Evolutionary conservation across 2,797 vertebrate genomes (phyloP).

Genomic region (Rhabdophis nuchalis): DNA sequence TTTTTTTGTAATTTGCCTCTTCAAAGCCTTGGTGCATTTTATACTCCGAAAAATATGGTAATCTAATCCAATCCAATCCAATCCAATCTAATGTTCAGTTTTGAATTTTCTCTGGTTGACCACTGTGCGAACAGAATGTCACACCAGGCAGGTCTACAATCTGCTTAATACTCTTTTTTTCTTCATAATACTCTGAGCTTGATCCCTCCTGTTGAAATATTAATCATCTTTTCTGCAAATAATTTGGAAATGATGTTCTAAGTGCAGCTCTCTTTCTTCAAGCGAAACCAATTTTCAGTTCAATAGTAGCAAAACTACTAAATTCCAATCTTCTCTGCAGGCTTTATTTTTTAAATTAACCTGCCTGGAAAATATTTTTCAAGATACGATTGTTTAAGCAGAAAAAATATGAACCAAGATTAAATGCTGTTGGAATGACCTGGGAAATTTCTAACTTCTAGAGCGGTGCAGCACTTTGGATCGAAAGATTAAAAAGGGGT

Average conservation of each 20-base stretch:
- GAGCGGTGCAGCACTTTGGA: not conserved
- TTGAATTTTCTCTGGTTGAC: not conserved
- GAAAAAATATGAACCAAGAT: not conserved
- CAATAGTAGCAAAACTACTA: not conserved
- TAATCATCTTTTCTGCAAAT: not conserved
- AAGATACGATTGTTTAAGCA: not conserved
- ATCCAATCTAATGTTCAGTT: not conserved
- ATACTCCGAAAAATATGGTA: too few species aligned
- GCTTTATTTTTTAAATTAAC: not conserved
- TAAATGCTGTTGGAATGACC: not conserved
- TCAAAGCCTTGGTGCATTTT: too few species aligned
- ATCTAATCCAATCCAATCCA: too few species aligned
- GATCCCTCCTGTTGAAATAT: conserved; percentile 9
- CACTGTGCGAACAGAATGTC: not conserved
- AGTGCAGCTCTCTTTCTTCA: not conserved
- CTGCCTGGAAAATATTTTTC: not conserved
- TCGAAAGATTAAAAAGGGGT: not conserved
- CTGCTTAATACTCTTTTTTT: not conserved
- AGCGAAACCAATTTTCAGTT: not conserved
- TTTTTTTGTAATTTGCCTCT: too few species aligned
- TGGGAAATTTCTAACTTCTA: not conserved
- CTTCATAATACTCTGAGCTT: conserved; percentile 10
- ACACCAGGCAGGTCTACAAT: not conserved
- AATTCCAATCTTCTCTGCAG: not conserved
- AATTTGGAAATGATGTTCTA: not conserved